Base-by-base conservation (phyloP, 2,113 vertebrate genomes). In the Zosterops pallidus region DNA sequence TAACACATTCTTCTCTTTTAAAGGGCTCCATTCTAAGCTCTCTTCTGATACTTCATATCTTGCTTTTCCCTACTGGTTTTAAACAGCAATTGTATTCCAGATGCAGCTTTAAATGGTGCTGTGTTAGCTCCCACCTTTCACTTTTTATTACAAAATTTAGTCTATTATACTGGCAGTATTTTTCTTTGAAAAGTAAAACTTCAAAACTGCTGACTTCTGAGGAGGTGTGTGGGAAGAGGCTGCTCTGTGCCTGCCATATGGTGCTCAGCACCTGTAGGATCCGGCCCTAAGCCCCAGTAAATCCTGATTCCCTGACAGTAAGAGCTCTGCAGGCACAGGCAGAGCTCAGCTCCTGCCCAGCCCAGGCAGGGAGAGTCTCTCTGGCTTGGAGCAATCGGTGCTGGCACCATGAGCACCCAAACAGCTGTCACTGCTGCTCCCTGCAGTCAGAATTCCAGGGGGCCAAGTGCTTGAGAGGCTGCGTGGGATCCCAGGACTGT, bases 51-150 rank as follows among this genome's bases (percentile, higher is more conserved):
- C 96, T 96, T 92, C 94, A 46, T 76, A 84, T 94, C 89, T 86
- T 92, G 59, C 89, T 97, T 97, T 98, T 96, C 69, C 94, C 96
- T 47, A 50, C 72, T 94, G 96, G 96, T 97, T 97, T 97, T 89
- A 95, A 96, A 86, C 86, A 92, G 95, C 95, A 94, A 81, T 56
- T 91, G 67, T 89, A 92, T 94, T 97, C 95, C 95, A 97, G 95
- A 93, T 97, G 96, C 86, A 89, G 62, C 57, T 92, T 94, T 90
- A 95, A 80, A 93, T 93, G 89, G 60, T 96, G 95, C 97, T 97
- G 90, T 14, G 83, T 89, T 96, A 95, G 92, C 93, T 94, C 64
- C 86, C 91, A 88, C 81, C 78, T 95, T 93, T 92, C 95, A 89
- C 83, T 94, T 97, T 96, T 97, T 95, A 97, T 96, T 90, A 96